phyloP scores from a whole-genome alignment of 2,797 vertebrate genomes.

The Pterois miles region DNA sequence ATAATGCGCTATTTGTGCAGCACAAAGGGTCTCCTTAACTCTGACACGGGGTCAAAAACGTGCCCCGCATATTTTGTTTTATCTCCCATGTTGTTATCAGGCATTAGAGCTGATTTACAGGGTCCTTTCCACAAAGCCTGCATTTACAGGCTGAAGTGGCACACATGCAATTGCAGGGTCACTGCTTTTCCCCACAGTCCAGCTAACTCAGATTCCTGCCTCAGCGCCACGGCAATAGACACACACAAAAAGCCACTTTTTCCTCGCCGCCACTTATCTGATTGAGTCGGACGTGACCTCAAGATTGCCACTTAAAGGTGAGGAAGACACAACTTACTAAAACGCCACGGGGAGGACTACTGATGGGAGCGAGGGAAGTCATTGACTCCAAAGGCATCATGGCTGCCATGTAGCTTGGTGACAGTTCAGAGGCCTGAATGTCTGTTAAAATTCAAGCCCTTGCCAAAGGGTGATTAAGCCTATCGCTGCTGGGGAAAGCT shows the following conservation, averaged over 20 bases:
- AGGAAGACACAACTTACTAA: conserved; percentile 18
- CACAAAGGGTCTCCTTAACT: conserved; percentile 68
- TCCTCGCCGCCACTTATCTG: conserved; percentile 63
- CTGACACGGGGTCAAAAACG: conserved; percentile 55
- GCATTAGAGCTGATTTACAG: conserved; percentile 72
- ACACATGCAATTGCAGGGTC: conserved; percentile 76
- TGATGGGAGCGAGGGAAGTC: background rate
- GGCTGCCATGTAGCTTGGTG: background rate
- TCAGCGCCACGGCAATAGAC: conserved; percentile 55
- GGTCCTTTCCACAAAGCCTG: conserved; percentile 74
- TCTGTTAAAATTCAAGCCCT: background rate
- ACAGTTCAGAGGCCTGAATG: background rate
- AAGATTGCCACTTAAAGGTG: conserved; percentile 34
- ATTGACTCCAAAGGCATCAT: background rate
- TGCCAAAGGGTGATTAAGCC: no score
- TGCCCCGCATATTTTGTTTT: conserved; percentile 68
- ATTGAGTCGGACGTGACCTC: conserved; percentile 55
- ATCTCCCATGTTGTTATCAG: conserved; percentile 69
- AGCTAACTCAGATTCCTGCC: conserved; percentile 71
- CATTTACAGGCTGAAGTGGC: conserved; percentile 78
- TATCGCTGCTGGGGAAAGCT: no score
- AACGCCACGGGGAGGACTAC: background rate
- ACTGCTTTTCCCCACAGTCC: conserved; percentile 66
- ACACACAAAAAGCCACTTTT: conserved; percentile 69
- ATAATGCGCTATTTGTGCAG: conserved; percentile 53